A percentile compares a stretch with the other conserved stretches of the same genome.
Conservation (phyloP, 1,140 invertebrate genomes). For the Listronotus bonariensis region DNA sequence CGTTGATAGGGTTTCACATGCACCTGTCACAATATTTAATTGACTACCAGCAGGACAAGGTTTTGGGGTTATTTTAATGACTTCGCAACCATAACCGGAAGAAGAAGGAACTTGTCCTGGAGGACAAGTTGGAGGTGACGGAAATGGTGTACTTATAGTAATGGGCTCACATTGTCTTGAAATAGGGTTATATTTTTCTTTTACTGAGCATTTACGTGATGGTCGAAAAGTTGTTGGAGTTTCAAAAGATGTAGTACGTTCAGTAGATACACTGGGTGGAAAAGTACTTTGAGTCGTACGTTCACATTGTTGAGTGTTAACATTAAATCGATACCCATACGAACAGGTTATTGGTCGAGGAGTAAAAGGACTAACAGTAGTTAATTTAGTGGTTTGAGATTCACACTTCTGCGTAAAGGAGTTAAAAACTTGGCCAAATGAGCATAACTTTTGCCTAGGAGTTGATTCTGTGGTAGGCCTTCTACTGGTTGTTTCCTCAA, state of each 20-base stretch:
- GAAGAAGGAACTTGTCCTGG: background rate
- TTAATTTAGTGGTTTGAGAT: background rate
- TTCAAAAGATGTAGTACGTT: slow-evolving; percentile 20
- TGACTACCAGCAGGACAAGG: background rate
- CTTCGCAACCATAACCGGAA: background rate
- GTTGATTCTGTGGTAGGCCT: slow-evolving; percentile 2
- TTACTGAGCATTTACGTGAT: background rate
- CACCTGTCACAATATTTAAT: background rate
- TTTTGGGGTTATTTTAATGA: background rate
- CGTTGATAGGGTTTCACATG: background rate
- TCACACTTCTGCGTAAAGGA: background rate
- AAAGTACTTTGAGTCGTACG: no score
- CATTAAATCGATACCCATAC: slow-evolving; percentile 2
- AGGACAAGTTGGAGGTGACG: background rate
- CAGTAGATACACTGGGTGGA: background rate
- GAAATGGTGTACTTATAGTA: background rate
- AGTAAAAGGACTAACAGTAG: background rate
- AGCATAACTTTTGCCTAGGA: background rate
- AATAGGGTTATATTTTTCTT: background rate
- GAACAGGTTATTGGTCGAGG: background rate
- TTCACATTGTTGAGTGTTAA: slow-evolving; percentile 9
- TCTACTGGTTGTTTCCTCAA: slow-evolving; percentile 5
- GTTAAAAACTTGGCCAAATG: background rate
- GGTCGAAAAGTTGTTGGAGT: slow-evolving; percentile 12
- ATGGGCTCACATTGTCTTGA: background rate